A percentile compares a stretch with the other conserved stretches of the same genome.
phyloP scores from a whole-genome alignment of 2,113 vertebrate species.

The Saccopteryx bilineata region DNA sequence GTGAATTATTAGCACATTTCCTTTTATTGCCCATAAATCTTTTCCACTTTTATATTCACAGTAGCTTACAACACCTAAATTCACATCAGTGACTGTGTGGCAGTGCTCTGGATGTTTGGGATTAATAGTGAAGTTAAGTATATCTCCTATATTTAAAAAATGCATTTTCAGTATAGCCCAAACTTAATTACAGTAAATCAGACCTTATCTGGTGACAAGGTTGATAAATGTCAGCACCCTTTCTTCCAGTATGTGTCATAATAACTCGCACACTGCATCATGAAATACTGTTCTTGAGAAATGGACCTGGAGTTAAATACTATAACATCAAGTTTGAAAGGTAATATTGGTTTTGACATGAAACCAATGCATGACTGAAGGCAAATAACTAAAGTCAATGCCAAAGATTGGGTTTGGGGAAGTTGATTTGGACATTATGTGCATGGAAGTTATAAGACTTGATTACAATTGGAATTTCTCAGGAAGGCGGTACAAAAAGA shows the following conservation, averaged over 20 bases:
- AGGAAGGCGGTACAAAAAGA: background rate
- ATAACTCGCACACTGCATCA: constrained; percentile 25
- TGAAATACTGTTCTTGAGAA: constrained; percentile 51
- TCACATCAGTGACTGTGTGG: constrained; percentile 7
- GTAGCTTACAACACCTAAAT: constrained; percentile 73
- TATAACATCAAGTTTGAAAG: constrained; percentile 61
- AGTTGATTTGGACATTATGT: background rate
- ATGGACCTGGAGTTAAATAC: constrained; percentile 43
- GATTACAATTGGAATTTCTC: constrained; percentile 8
- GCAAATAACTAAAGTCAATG: constrained; percentile 15
- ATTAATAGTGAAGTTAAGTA: constrained; percentile 70
- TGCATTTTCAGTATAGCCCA: constrained; percentile 58
- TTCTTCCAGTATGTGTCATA: constrained; percentile 58
- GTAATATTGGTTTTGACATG: constrained; percentile 76
- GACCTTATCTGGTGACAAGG: constrained; percentile 13
- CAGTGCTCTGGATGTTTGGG: constrained; percentile 46
- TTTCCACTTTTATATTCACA: constrained; percentile 76
- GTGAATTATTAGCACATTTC: constrained; percentile 76
- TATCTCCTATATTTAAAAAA: constrained; percentile 65
- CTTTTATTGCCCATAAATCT: constrained; percentile 76
- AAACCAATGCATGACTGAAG: constrained; percentile 47
- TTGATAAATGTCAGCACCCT: constrained; percentile 45
- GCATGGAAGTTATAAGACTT: background rate
- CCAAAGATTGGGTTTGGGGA: background rate
- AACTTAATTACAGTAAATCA: constrained; percentile 76